Base-by-base conservation (phyloP, 2,113 vertebrate species). In the Chaetura pelagica region DNA sequence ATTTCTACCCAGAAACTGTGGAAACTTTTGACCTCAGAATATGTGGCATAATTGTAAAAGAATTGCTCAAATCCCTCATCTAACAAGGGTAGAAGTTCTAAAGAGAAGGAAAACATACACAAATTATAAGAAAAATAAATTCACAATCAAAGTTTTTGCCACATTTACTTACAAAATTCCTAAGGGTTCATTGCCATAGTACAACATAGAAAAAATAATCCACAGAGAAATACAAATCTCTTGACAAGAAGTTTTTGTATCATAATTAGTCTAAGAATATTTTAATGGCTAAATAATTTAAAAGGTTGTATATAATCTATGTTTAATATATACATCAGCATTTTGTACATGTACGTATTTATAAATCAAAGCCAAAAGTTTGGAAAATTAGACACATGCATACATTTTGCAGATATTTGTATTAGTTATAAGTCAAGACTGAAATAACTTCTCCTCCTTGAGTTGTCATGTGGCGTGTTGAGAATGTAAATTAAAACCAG, bases 91-190 rank as follows among this genome's bases (percentile, higher is more conserved):
- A 96, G 85, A 97, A 76, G 89, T 95, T 97, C 61, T 93, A 85
- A 96, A 77, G 72, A 95, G 80, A 97, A 97, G 95, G 94, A 96
- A 96, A 97, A 96, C 89, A 97, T 90, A 94, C 64, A 95, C 44
- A 94, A 95, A 87, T 78, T 90, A 55, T 63, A 97, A 96, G 91
- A 96, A 96, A 97, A 98, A 98, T 96, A 98, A 97, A 97, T 97
- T 94, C 42, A 72, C 61, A 97, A 96, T 97, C 94, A 97, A 72
- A 57, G 16, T 73, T 96, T 97, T 96, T 97, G 73, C 87, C 75
- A 90, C 76, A 94, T 81, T 96, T 94, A 93, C 77, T 94, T 96
- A 86, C 8, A 96, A 96, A 96, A 75, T 75, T 95, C 87, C 86
- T 95, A 78, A 96, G 75, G 89, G 89, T 97, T 95, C 96, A 96